Percentiles rank a stretch among this genome's conserved stretches.
Evolutionary conservation across 2,113 vertebrate genomes (phyloP).

Genomic region (Cyphomyrus discorhynchus): DNA sequence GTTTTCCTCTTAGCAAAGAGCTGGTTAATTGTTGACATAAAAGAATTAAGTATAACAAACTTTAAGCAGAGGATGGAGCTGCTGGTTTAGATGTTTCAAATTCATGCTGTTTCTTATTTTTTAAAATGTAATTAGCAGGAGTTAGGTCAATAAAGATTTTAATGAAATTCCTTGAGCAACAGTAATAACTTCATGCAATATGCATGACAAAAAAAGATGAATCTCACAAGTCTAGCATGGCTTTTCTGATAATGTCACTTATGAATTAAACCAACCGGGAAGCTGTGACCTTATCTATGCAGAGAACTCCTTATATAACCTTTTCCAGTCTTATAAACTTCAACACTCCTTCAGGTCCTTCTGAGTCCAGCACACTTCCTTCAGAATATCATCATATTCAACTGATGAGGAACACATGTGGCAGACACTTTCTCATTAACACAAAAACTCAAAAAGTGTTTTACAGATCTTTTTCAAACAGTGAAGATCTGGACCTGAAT

Average conservation of each 20-base stretch:
- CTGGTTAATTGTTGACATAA: not conserved
- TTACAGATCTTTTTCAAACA: not conserved
- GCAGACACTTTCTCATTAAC: not conserved
- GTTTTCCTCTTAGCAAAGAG: not conserved
- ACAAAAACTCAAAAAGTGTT: not conserved
- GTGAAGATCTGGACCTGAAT: not conserved
- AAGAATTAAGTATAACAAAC: not conserved
- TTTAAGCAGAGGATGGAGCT: not conserved
- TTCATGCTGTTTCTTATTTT: not conserved
- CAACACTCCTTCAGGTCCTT: not conserved
- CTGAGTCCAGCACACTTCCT: not conserved
- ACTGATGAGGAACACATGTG: not conserved
- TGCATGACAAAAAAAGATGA: not conserved
- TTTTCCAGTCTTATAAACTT: not conserved
- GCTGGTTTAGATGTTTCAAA: not conserved
- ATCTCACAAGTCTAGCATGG: not conserved
- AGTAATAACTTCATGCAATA: not conserved
- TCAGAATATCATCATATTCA: not conserved
- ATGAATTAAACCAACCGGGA: not conserved
- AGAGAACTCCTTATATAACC: not conserved
- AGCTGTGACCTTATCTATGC: not conserved
- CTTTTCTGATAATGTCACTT: constrained; percentile 3
- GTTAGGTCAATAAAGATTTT: not conserved
- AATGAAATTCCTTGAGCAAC: not conserved
- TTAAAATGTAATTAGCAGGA: not conserved